Evolutionary conservation across 2,797 vertebrate genomes (phyloP).

Genomic region (Sebastes umbrosus): DNA sequence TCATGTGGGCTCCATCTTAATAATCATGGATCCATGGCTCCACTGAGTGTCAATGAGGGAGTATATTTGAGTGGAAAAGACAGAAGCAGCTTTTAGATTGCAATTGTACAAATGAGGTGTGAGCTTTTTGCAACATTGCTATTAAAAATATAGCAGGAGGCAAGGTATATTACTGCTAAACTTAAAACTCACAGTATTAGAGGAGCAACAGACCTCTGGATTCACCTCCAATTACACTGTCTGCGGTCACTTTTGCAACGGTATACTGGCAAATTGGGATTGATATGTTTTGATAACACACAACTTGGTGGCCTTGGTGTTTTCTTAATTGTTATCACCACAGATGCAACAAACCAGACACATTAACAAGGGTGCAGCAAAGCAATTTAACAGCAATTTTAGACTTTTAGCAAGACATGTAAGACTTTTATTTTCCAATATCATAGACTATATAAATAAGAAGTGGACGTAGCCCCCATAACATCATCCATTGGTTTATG

Average conservation of each 20-base stretch:
- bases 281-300: constrained; percentile 28
- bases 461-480: too few species aligned
- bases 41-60: background rate
- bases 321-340: constrained; percentile 1
- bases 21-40: background rate
- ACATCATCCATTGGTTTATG: too few species aligned
- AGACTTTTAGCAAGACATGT: background rate
- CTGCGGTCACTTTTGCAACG: background rate
- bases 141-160: background rate
- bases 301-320: background rate
- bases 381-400: background rate
- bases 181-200: background rate
- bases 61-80: background rate
- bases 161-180: background rate
- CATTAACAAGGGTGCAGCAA: background rate
- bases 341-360: background rate
- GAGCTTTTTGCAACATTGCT: background rate
- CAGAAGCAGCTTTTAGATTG: background rate
- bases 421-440: background rate
- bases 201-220: background rate
- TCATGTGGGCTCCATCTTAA: background rate
- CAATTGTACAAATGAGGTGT: background rate
- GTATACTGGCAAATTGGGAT: constrained; percentile 32
- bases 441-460: too few species aligned
- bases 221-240: background rate